Base-by-base conservation (phyloP, 1,140 invertebrate genomes). In the Drosophila lacteicornis region DNA sequence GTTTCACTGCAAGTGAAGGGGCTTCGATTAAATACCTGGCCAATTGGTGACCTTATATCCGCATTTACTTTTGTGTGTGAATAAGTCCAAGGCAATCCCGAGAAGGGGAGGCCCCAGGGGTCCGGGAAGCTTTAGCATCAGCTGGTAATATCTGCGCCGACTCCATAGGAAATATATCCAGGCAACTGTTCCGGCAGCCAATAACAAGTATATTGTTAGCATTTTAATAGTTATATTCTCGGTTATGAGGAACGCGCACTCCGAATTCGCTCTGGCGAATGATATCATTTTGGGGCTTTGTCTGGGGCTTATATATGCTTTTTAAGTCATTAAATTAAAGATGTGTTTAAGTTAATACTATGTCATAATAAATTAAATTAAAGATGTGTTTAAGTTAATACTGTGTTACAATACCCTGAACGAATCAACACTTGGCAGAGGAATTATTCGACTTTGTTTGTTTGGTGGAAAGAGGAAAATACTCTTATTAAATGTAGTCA, bases 161-260 rank as follows among this genome's bases (percentile, higher is more conserved):
- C 60, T 82, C 91, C 91, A 92, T 9, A 92, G 17, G n/a, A 86
- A 59, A 30, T 81, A 82, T 3, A 86, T 50, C 79, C 83, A 91
- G 7, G 60, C 11, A 11, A 80, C 33, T 15, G 81, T 4, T 2
- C 38, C 15, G 8, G 59, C 46, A 3, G 13, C 9, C 9, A 75
- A n/a, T 9, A 47, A 60, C 12, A 74, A 27, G 4, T 25, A 4
- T 13, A 60, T 13, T 5, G 74, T 45, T 17, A 68, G 5, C 74
- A 77, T 77, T 8, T 4, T 15, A 4, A 9, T 15, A 17, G 7
- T n/a, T 46, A 4, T 19, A 11, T 22, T 55, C 19, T 6, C 12
- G 13, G 7, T 15, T 25, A 0, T 6, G 15, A 19, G 15, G 9
- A 43, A 40, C 38, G 12, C 53, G 12, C 59, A 17, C 17, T 3